Percentiles rank a stretch among this genome's conserved stretches.
Evolutionary conservation across 2,888 invertebrate genomes (phyloP).

Genomic region (Scaptomyza reducta): DNA sequence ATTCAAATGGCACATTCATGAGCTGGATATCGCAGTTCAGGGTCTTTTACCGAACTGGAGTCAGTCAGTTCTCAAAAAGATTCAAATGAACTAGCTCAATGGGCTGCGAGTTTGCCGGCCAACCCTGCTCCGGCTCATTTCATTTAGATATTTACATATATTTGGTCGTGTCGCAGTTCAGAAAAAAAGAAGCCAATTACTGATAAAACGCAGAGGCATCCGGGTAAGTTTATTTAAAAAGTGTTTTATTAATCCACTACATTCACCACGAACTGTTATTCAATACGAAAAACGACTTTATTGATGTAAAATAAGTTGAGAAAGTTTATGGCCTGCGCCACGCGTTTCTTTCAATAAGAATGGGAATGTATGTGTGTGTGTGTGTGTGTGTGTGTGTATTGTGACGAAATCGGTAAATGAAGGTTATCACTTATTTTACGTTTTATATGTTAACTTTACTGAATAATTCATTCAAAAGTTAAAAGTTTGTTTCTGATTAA

Average conservation of each 20-base stretch:
- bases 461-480: not conserved
- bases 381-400: slow-evolving; percentile 19
- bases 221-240: slow-evolving; percentile 64
- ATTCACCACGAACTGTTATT: slow-evolving; percentile 27
- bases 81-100: slow-evolving; percentile 16
- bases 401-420: slow-evolving; percentile 52
- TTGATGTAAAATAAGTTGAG: slow-evolving; percentile 23
- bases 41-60: not conserved
- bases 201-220: slow-evolving; percentile 76
- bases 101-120: not conserved
- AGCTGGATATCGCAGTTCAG: not conserved
- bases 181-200: slow-evolving; percentile 67
- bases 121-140: slow-evolving; percentile 30
- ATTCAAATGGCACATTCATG: not conserved
- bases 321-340: slow-evolving; percentile 54
- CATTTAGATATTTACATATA: slow-evolving; percentile 65
- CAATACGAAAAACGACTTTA: slow-evolving; percentile 52
- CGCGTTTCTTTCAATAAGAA: slow-evolving; percentile 63
- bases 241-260: not conserved
- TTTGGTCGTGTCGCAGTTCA: slow-evolving; percentile 56
- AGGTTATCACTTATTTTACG: slow-evolving; percentile 39
- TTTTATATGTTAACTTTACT: not conserved
- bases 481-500: not conserved
- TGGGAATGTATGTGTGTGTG: slow-evolving; percentile 23
- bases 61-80: not conserved